phyloP scores from a whole-genome alignment of 2,113 vertebrate genomes.

The Bostrychus sinensis region DNA sequence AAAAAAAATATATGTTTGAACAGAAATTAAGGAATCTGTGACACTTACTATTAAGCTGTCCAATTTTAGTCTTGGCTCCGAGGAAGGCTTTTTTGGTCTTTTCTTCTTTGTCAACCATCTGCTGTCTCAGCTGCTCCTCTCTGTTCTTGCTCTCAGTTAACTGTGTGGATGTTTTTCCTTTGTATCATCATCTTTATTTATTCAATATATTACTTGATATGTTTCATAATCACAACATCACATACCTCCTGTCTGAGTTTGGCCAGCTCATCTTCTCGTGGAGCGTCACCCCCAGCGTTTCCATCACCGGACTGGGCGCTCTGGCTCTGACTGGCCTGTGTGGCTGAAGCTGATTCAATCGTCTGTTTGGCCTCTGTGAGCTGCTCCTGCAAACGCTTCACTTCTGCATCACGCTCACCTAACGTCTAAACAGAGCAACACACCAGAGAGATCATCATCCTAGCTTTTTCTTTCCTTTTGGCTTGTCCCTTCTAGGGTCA shows the following conservation, averaged over 20 bases:
- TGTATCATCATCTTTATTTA: not conserved
- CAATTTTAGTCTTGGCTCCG: conserved; percentile 92
- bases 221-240: not conserved
- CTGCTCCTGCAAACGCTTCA: conserved; percentile 85
- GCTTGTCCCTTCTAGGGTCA: too few species aligned
- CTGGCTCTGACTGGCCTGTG: conserved; percentile 45
- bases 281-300: conserved; percentile 71
- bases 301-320: conserved; percentile 66
- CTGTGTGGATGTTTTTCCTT: conserved; percentile 20
- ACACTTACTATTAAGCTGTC: conserved; percentile 87
- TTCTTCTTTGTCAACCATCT: conserved; percentile 94
- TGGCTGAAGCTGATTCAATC: conserved; percentile 62
- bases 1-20: too few species aligned
- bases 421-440: conserved; percentile 44
- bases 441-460: not conserved
- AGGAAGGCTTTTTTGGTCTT: conserved; percentile 93
- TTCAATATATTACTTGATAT: not conserved
- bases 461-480: too few species aligned
- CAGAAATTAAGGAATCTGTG: not conserved
- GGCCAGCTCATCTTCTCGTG: conserved; percentile 84
- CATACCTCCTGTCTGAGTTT: conserved; percentile 86
- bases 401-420: conserved; percentile 82
- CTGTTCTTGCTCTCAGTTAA: conserved; percentile 85
- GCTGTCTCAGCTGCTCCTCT: conserved; percentile 91
- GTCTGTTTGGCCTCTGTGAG: conserved; percentile 73